Percentiles rank a stretch among this genome's conserved stretches.
Conservation (phyloP, 2,797 vertebrate genomes). For the Microctenopoma steveboyesi region DNA sequence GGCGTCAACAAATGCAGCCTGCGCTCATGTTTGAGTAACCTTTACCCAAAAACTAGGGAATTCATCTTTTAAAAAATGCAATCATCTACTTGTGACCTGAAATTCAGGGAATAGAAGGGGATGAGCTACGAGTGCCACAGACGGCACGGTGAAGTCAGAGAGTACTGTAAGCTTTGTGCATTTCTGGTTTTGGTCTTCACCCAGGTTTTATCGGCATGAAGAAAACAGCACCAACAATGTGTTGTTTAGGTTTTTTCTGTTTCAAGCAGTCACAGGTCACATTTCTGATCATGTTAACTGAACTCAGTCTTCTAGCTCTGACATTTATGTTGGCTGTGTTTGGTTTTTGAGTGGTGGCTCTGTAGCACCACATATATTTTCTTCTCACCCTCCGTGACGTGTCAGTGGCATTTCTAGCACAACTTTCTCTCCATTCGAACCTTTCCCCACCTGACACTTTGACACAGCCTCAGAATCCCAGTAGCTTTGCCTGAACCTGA, state of each 20-base stretch:
- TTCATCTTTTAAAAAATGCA: not conserved
- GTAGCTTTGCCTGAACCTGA: slow-evolving; percentile 43
- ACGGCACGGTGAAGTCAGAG: not conserved
- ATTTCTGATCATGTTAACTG: not conserved
- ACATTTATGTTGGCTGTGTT: not conserved
- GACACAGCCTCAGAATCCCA: slow-evolving; percentile 31
- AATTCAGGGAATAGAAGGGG: not conserved
- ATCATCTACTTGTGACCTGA: slow-evolving; percentile 9
- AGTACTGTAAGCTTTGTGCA: not conserved
- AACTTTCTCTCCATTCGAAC: slow-evolving; percentile 43
- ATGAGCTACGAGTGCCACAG: not conserved
- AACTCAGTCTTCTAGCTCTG: not conserved
- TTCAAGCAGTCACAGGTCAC: not conserved
- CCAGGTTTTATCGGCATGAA: not conserved
- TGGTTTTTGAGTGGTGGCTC: no score
- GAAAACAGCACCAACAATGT: not conserved
- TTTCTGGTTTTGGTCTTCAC: not conserved
- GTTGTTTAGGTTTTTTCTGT: not conserved
- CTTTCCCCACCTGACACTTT: slow-evolving; percentile 36
- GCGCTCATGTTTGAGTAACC: not conserved
- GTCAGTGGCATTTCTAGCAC: slow-evolving; percentile 39
- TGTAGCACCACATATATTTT: slow-evolving; percentile 30
- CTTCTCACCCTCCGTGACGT: slow-evolving; percentile 21
- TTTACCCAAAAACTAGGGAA: slow-evolving; percentile 4
- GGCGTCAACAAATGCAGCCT: not conserved